Conservation (phyloP, 2,888 invertebrate genomes). For the Belgica antarctica region DNA sequence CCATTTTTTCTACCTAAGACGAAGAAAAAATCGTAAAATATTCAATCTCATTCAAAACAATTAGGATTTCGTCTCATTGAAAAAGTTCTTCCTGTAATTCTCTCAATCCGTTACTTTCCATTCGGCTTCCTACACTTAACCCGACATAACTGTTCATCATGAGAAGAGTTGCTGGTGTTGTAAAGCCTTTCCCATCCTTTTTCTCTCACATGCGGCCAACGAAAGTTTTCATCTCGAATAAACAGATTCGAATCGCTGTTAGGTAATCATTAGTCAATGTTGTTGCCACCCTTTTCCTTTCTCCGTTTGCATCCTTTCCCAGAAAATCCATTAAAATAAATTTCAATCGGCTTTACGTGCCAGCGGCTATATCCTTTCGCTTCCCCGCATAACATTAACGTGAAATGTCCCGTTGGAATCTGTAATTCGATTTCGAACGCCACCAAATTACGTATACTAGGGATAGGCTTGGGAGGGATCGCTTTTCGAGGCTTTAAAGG, state of each 20-base stretch:
- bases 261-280: slow-evolving; percentile 24
- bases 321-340: not conserved
- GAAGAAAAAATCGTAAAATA: slow-evolving; percentile 30
- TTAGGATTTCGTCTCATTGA: slow-evolving; percentile 37
- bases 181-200: slow-evolving; percentile 34
- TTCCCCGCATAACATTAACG: slow-evolving; percentile 17
- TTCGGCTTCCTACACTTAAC: not conserved
- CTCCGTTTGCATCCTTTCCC: not conserved
- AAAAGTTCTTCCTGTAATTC: slow-evolving; percentile 40
- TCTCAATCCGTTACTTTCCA: slow-evolving; percentile 42
- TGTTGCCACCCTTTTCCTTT: slow-evolving; percentile 34
- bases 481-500: slow-evolving; percentile 29
- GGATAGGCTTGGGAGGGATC: no score
- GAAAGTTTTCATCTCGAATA: slow-evolving; percentile 10
- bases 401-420: slow-evolving; percentile 40
- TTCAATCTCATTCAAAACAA: slow-evolving; percentile 43
- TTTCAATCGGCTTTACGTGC: slow-evolving; percentile 29
- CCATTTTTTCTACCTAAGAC: slow-evolving; percentile 10
- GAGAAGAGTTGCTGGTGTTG: slow-evolving; percentile 19
- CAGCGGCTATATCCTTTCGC: not conserved
- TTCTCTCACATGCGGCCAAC: slow-evolving; percentile 30
- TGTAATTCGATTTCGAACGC: slow-evolving; percentile 13
- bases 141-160: slow-evolving; percentile 3
- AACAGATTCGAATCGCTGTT: slow-evolving; percentile 30
- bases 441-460: not conserved